Conservation (phyloP, 2,113 vertebrate genomes). For the Myrmecophaga tridactyla region DNA sequence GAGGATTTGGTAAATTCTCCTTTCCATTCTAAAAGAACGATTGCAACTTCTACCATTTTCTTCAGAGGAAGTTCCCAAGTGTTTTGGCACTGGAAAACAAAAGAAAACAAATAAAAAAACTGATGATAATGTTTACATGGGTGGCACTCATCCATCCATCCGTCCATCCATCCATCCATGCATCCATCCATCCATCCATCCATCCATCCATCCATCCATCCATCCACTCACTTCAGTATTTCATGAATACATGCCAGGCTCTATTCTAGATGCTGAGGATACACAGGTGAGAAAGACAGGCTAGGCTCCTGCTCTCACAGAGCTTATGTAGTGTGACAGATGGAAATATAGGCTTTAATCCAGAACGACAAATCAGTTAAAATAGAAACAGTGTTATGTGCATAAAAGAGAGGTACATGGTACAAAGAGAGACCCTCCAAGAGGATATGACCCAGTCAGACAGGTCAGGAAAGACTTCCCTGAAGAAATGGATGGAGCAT, state of each 20-base stretch:
- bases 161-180: not conserved
- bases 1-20: not conserved
- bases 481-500: not conserved
- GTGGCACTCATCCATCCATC: not conserved
- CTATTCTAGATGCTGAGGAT: not conserved
- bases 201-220: not conserved
- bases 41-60: not conserved
- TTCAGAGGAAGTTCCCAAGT: constrained; percentile 16
- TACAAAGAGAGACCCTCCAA: not conserved
- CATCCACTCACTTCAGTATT: not conserved
- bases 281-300: not conserved
- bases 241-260: not conserved
- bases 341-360: not conserved
- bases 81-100: not conserved
- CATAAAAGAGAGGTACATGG: not conserved
- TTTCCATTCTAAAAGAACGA: constrained; percentile 23
- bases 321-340: not conserved
- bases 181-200: not conserved
- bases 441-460: not conserved
- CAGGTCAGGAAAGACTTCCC: not conserved
- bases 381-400: not conserved
- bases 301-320: not conserved
- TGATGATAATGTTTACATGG: not conserved
- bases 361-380: not conserved
- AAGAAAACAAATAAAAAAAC: not conserved